These are phyloP conservation scores for Stramonita haemastoma DNA, from an alignment of 2,888 invertebrate genomes.

Conservation along the genomic window DNA sequence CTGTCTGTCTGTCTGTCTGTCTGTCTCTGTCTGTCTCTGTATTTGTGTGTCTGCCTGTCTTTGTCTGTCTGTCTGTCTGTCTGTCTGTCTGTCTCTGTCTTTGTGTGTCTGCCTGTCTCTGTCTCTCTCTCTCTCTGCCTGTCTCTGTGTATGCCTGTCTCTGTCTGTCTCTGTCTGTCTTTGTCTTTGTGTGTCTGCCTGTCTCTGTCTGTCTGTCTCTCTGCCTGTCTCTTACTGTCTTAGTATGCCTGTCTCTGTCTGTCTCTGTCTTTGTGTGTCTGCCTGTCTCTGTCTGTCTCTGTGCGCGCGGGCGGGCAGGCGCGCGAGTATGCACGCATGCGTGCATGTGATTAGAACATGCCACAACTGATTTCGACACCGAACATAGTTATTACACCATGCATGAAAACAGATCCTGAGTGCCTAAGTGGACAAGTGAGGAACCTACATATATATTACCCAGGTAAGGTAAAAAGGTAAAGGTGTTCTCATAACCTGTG, in stretches of 20 bases:
- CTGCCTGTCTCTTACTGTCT: too few relatives aligned
- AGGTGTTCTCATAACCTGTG: too few relatives aligned
- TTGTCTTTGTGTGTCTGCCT: neutral
- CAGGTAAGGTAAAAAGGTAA: too few relatives aligned
- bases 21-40: conserved; percentile 22
- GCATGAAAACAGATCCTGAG: too few relatives aligned
- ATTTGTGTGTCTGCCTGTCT: conserved; percentile 1
- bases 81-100: neutral
- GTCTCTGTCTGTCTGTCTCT: too few relatives aligned
- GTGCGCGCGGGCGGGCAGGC: neutral
- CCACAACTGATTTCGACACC: too few relatives aligned
- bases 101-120: neutral
- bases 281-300: neutral
- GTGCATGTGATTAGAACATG: too few relatives aligned
- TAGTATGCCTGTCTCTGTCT: neutral
- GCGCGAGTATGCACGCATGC: too few relatives aligned
- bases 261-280: neutral
- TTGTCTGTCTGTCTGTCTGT: conserved; percentile 3
- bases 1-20: conserved; percentile 25
- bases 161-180: neutral
- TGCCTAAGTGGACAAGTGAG: too few relatives aligned
- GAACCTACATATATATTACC: too few relatives aligned
- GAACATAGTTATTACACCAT: too few relatives aligned
- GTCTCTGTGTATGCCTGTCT: neutral
- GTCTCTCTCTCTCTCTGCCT: neutral